Percentiles rank a stretch among this genome's conserved stretches.
These are phyloP conservation scores for Mormyrus lacerda DNA, from an alignment of 2,113 vertebrate species.

Conservation along the genomic window DNA sequence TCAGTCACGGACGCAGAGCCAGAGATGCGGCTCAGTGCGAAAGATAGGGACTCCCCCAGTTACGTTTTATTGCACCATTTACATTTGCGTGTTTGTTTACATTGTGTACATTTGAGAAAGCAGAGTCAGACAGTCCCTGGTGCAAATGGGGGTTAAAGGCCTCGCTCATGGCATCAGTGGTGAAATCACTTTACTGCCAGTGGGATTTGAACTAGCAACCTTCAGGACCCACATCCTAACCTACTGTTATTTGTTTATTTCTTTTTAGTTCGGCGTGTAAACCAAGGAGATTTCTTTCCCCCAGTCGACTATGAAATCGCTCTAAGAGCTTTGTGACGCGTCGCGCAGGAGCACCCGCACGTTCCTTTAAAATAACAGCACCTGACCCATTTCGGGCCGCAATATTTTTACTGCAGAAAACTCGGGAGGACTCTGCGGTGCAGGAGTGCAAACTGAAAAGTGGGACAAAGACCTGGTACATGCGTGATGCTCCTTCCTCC, in stretches of 20 bases:
- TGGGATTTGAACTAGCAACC: background rate
- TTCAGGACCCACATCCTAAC: background rate
- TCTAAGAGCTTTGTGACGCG: background rate
- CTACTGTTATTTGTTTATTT: background rate
- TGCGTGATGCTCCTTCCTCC: conserved; percentile 30
- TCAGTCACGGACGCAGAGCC: background rate
- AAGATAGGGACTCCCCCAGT: background rate
- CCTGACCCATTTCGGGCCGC: conserved; percentile 49
- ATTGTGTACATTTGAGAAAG: background rate
- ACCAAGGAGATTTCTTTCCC: background rate
- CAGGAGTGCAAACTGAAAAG: conserved; percentile 21
- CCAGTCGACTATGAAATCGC: background rate
- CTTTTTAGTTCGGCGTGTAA: background rate
- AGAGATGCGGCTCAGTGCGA: background rate
- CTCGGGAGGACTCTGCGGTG: conserved; percentile 37
- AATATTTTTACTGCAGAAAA: conserved; percentile 42
- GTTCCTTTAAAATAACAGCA: conserved; percentile 29
- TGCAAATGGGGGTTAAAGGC: background rate
- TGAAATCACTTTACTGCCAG: background rate
- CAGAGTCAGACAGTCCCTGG: background rate
- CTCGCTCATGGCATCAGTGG: background rate
- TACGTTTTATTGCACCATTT: background rate
- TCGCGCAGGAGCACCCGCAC: background rate
- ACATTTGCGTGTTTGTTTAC: too few species aligned
- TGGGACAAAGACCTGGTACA: conserved; percentile 29